A percentile compares a stretch with the other conserved stretches of the same genome.
Conservation (phyloP, 2,113 vertebrate genomes). For the Telmatochromis sp. region DNA sequence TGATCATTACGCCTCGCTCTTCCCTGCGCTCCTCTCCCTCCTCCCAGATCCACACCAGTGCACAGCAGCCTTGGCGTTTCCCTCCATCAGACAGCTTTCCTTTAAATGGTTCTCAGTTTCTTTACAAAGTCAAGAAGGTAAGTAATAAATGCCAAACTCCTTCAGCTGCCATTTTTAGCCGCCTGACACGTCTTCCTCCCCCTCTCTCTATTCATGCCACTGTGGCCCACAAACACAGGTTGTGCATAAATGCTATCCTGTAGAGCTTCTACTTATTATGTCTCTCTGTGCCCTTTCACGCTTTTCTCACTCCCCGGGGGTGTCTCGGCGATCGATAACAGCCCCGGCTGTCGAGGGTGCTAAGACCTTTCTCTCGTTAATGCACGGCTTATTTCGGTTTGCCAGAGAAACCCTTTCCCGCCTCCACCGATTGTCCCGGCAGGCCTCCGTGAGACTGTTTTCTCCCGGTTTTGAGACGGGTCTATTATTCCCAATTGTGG, state of each 20-base stretch:
- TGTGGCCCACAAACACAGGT: background rate
- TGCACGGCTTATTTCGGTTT: constrained; percentile 7
- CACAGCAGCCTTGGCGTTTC: background rate
- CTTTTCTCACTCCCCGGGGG: constrained; percentile 53
- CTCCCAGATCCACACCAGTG: background rate
- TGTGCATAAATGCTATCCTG: constrained; percentile 34
- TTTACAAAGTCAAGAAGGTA: constrained; percentile 9
- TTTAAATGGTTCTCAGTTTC: background rate
- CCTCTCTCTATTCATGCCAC: background rate
- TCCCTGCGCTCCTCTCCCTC: background rate
- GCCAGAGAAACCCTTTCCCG: constrained; percentile 11
- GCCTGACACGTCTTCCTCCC: background rate
- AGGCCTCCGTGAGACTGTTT: background rate
- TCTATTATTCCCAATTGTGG: constrained; percentile 43
- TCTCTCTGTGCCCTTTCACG: constrained; percentile 46
- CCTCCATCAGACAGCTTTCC: background rate
- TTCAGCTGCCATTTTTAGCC: background rate
- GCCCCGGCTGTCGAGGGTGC: constrained; percentile 18
- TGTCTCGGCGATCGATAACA: constrained; percentile 25
- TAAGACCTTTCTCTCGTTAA: constrained; percentile 56
- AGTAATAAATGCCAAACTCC: constrained; percentile 28
- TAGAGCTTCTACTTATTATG: background rate
- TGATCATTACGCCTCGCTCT: background rate
- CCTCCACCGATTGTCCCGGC: background rate
- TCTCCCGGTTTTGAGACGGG: background rate